Evolutionary conservation across 23 tunicate species (phyloP).

Genomic region (Aplidium turbinatum): DNA sequence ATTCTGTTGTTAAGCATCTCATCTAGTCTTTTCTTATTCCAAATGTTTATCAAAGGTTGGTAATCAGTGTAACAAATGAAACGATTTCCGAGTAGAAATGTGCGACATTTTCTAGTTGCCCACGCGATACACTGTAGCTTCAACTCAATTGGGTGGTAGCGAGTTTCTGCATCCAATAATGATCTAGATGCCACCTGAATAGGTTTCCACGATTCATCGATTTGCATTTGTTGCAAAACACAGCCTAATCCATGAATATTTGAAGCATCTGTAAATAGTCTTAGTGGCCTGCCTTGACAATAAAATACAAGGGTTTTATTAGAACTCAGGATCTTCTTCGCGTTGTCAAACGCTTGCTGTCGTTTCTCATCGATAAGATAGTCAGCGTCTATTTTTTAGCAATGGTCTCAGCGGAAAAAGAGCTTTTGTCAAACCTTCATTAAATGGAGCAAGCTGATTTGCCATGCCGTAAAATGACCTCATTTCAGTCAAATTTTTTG

Average conservation of each 20-base stretch:
- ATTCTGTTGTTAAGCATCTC: conserved; percentile 7
- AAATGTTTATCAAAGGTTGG: conserved; percentile 12
- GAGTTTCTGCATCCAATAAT: conserved; percentile 9
- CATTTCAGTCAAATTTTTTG: conserved; percentile 7
- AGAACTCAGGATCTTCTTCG: not conserved
- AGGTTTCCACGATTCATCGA: not conserved
- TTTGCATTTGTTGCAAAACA: conserved; percentile 8
- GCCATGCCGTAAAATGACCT: conserved; percentile 8
- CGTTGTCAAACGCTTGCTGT: conserved; percentile 1
- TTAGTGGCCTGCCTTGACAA: conserved; percentile 1
- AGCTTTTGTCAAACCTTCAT: not conserved
- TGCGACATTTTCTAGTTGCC: conserved; percentile 22
- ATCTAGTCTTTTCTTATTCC: conserved; percentile 5
- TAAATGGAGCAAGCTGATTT: conserved; percentile 1
- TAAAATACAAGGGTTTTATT: not conserved
- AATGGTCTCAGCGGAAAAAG: conserved; percentile 1
- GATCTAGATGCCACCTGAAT: conserved; percentile 13
- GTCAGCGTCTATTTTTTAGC: not conserved
- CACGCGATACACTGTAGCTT: conserved; percentile 1
- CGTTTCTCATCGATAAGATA: not conserved
- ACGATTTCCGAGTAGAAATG: not conserved
- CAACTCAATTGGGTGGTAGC: conserved; percentile 9
- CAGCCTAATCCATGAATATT: conserved; percentile 13
- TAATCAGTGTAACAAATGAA: conserved; percentile 1
- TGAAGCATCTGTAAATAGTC: conserved; percentile 15